Percentiles rank a stretch among this genome's conserved stretches.
Conservation (phyloP, 1,140 invertebrate genomes). For the Triops longicaudatus region DNA sequence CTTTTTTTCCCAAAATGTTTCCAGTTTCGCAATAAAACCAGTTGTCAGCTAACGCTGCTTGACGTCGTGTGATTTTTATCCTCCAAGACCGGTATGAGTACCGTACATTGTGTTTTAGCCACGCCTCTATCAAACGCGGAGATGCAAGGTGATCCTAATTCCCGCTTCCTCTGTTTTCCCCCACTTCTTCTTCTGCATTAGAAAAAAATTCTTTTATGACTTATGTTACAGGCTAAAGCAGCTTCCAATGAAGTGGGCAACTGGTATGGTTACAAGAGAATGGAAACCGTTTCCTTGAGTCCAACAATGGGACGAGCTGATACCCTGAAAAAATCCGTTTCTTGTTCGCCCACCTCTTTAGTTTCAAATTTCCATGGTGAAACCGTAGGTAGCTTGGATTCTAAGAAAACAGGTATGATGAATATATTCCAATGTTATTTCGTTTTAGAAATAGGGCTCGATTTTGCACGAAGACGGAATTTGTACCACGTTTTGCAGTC, state of each 20-base stretch:
- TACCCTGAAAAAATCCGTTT: background rate
- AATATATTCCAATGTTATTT: background rate
- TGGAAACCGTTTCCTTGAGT: background rate
- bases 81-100: no score
- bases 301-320: background rate
- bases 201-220: background rate
- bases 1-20: no score
- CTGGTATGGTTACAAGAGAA: background rate
- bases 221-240: background rate
- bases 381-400: background rate
- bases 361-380: background rate
- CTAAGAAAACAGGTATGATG: conserved; percentile 4
- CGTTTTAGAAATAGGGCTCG: background rate
- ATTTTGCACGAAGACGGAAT: background rate
- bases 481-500: no score
- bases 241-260: background rate
- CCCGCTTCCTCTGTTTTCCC: no score
- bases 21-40: no score
- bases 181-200: no score
- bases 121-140: no score
- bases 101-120: no score
- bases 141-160: no score
- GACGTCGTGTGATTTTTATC: no score
- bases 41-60: no score
- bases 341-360: background rate